Evolutionary conservation across 2,797 vertebrate species (phyloP).

Genomic region (Forpus xanthops): DNA sequence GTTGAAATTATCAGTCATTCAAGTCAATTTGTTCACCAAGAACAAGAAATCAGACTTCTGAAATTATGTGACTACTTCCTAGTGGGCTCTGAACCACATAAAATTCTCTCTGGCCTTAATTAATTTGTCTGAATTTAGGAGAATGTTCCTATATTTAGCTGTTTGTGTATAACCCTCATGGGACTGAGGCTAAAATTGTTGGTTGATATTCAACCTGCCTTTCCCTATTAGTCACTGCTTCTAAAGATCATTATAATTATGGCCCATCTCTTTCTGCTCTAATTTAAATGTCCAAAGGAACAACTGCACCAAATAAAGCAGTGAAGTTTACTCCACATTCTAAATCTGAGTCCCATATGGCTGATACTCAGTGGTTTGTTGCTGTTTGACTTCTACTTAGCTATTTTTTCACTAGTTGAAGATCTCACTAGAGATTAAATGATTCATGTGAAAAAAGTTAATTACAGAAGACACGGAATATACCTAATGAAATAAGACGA

Average conservation of each 20-base stretch:
- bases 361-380: not conserved
- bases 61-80: not conserved
- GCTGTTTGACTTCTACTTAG: not conserved
- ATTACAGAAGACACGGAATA: not conserved
- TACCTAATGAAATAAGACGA: not conserved
- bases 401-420: not conserved
- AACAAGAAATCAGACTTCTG: not conserved
- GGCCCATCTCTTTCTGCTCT: not conserved
- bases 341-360: not conserved
- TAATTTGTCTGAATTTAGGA: conserved; percentile 29
- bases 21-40: not conserved
- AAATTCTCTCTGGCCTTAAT: not conserved
- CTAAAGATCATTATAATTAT: not conserved
- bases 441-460: not conserved
- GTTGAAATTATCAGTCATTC: not conserved
- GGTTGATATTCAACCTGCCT: conserved; percentile 23
- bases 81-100: not conserved
- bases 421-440: not conserved
- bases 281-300: not conserved
- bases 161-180: not conserved
- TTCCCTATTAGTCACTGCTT: conserved; percentile 12
- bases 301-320: not conserved
- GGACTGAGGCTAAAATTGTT: conserved; percentile 1
- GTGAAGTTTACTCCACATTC: not conserved
- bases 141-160: conserved; percentile 15